Evolutionary conservation across 2,797 vertebrate species (phyloP), one percentile per base, ranked within the genome.

Genomic region (Nyctalus aviator): DNA sequence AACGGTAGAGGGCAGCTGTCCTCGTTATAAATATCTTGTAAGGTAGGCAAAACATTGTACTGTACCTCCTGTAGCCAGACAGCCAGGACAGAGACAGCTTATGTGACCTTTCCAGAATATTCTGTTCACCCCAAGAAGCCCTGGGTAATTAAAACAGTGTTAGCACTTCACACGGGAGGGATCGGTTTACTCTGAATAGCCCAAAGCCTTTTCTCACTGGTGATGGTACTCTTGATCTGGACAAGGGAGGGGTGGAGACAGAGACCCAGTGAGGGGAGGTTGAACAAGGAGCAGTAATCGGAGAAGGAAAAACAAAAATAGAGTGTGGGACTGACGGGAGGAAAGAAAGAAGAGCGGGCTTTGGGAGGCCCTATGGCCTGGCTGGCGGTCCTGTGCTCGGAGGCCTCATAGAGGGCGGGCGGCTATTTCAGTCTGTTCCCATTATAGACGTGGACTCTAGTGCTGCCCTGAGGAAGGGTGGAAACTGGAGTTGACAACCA

Each of bases 301-400:
- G 92, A 95, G 96, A 96, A 93, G 73, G 32, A 44, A 30, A 83
- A 76, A 35, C 35, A 72, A 83, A 94, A 95, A 83, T 84, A 94
- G 93, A 92, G 46, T 8, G 11, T n/a, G 32, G 44, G 30, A 81
- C 46, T 12, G 62, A 71, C 86, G 59, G 73, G 82, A 71, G 32
- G 55, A 71, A 41, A 46, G 46, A 73, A 90, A 88, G 87, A 72
- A 44, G 82, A 78, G 85, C 75, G 50, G 78, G 66, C 12, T 75
- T 32, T 11, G 15, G 75, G 48, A 79, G 59, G 90, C 53, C 69
- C 30, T 0, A 1, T 32, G 50, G 90, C 46, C 57, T 85, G 53
- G 3, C 23, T 76, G 71, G 62, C 84, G 32, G 18, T 10, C 27
- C 79, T 62, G 20, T 9, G 37, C 73, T 37, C 18, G 50, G 5